These are phyloP conservation scores for Leucozona laternaria DNA, from an alignment of 2,888 invertebrate species.

Conservation along the genomic window DNA sequence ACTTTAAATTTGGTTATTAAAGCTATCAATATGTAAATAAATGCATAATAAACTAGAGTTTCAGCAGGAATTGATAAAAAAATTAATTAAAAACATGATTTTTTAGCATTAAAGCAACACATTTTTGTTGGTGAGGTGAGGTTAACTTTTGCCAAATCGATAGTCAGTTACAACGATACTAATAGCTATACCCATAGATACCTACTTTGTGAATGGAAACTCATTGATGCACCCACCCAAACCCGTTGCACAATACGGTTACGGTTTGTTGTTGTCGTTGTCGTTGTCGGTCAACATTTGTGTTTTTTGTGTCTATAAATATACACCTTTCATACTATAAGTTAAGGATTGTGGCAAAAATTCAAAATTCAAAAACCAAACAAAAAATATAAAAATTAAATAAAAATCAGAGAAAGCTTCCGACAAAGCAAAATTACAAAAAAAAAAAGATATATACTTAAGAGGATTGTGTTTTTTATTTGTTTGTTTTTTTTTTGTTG, in stretches of 20 bases:
- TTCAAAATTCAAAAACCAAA: constrained; percentile 49
- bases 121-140: constrained; percentile 11
- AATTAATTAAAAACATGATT: not conserved
- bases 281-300: constrained; percentile 2
- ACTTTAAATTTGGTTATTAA: not conserved
- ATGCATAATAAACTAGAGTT: constrained; percentile 16
- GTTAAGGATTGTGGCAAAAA: constrained; percentile 5
- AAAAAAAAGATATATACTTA: constrained; percentile 4
- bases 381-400: constrained; percentile 59
- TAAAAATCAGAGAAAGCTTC: constrained; percentile 67
- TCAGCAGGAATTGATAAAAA: constrained; percentile 43
- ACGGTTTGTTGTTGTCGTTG: constrained; percentile 22
- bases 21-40: not conserved
- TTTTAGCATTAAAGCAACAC: constrained; percentile 18
- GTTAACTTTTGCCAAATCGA: constrained; percentile 71
- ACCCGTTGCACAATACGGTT: constrained; percentile 62
- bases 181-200: constrained; percentile 20
- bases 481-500: not conserved
- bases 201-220: constrained; percentile 58
- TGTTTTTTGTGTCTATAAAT: constrained; percentile 9
- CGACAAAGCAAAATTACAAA: constrained; percentile 41
- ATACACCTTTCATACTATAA: constrained; percentile 35
- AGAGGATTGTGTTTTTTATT: constrained; percentile 32
- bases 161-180: constrained; percentile 36
- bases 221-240: constrained; percentile 39